Evolutionary conservation across 2,888 invertebrate species (phyloP).

Genomic region (Caenorhabditis sinica): DNA sequence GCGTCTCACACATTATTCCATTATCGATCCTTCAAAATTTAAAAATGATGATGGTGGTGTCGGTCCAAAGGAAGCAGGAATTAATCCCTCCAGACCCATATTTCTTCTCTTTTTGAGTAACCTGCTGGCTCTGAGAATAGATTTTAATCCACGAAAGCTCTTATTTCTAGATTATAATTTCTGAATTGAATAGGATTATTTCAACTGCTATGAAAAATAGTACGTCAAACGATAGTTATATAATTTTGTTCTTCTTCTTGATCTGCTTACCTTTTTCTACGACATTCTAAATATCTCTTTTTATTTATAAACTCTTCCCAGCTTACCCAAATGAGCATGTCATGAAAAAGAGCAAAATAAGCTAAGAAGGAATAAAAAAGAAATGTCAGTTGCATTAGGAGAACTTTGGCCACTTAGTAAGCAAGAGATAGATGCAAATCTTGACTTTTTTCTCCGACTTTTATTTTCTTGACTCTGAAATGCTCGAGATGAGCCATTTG

Average conservation of each 20-base stretch:
- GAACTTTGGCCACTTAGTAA: slow-evolving; percentile 43
- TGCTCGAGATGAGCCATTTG: slow-evolving; percentile 8
- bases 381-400: slow-evolving; percentile 49
- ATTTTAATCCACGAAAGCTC: background rate
- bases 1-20: slow-evolving; percentile 22
- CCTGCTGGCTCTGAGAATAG: slow-evolving; percentile 1
- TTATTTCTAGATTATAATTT: background rate
- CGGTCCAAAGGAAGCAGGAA: background rate
- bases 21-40: slow-evolving; percentile 35
- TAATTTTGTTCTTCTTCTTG: background rate
- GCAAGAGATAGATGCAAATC: slow-evolving; percentile 38
- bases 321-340: slow-evolving; percentile 39
- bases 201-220: slow-evolving; percentile 1
- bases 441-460: slow-evolving; percentile 26
- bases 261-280: background rate
- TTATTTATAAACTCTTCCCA: slow-evolving; percentile 29
- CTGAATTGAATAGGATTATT: slow-evolving; percentile 21
- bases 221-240: slow-evolving; percentile 18
- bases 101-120: background rate
- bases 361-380: background rate
- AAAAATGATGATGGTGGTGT: slow-evolving; percentile 12
- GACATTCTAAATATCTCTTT: background rate
- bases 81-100: slow-evolving; percentile 3
- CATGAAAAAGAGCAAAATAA: slow-evolving; percentile 30
- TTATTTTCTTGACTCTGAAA: slow-evolving; percentile 18